Evolutionary conservation across 2,797 vertebrate species (phyloP).

Genomic region (Lophotriccus pileatus): DNA sequence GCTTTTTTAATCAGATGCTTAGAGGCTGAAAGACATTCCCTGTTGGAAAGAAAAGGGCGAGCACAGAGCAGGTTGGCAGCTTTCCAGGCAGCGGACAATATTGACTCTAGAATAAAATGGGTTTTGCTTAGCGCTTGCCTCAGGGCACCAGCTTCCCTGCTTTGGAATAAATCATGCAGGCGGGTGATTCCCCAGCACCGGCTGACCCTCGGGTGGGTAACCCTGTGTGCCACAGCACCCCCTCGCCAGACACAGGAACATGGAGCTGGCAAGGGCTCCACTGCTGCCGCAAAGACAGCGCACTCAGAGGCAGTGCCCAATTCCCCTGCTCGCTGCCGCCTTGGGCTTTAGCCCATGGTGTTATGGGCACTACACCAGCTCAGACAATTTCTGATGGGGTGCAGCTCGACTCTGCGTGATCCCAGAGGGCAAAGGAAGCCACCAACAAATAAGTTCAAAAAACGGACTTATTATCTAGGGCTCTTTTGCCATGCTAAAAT

Average conservation of each 20-base stretch:
- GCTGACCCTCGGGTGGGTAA: background rate
- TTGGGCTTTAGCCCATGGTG: background rate
- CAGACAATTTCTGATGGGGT: fast-evolving
- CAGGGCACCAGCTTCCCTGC: background rate
- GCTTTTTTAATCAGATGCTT: conserved; percentile 59
- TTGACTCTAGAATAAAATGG: conserved; percentile 24
- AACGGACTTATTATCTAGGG: fast-evolving
- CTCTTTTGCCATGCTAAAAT: background rate
- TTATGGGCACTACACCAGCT: background rate
- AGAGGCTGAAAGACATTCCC: conserved; percentile 55
- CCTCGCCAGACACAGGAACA: background rate
- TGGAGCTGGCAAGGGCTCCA: background rate
- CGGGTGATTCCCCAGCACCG: fast-evolving
- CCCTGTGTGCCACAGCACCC: background rate
- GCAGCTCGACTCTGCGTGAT: fast-evolving
- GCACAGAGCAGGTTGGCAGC: background rate
- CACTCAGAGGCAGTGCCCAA: fast-evolving
- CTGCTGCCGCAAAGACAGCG: fast-evolving
- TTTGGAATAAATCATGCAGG: background rate
- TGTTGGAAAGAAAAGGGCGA: conserved; percentile 49
- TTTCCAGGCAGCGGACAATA: conserved; percentile 25
- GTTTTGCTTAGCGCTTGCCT: background rate
- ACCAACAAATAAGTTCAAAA: background rate
- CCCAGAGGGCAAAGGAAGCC: background rate
- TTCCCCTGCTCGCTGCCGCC: fast-evolving